A percentile compares a stretch with the other conserved stretches of the same genome.
phyloP scores from a whole-genome alignment of 2,888 invertebrate genomes.

The Pediacus dermestoides region DNA sequence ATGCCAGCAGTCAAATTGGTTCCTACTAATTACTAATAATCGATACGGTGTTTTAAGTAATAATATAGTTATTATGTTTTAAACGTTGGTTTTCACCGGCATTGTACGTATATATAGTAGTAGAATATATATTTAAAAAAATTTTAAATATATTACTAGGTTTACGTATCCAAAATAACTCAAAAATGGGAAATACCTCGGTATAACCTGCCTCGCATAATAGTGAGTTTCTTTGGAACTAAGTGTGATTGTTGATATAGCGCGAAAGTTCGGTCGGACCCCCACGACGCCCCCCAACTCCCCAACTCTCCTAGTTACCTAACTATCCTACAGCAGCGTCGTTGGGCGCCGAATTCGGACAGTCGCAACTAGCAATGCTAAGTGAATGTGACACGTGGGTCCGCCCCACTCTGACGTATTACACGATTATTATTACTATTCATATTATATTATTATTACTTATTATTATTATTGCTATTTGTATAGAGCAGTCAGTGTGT shows the following conservation, averaged over 20 bases:
- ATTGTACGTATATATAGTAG: slow-evolving; percentile 53
- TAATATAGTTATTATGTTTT: slow-evolving; percentile 52
- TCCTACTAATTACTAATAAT: slow-evolving; percentile 53
- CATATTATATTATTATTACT: slow-evolving; percentile 48
- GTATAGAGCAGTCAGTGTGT: slow-evolving; percentile 48
- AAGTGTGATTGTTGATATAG: slow-evolving; percentile 67
- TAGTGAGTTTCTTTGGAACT: slow-evolving; percentile 75
- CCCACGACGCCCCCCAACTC: slow-evolving; percentile 22
- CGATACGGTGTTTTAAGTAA: slow-evolving; percentile 52
- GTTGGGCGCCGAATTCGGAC: slow-evolving; percentile 12
- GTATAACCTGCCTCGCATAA: slow-evolving; percentile 67
- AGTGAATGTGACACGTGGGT: slow-evolving; percentile 50
- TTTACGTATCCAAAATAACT: slow-evolving; percentile 55
- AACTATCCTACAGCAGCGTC: slow-evolving; percentile 15
- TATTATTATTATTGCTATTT: slow-evolving; percentile 43
- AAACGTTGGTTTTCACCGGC: slow-evolving; percentile 49
- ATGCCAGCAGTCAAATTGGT: slow-evolving; percentile 50
- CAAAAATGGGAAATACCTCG: slow-evolving; percentile 53
- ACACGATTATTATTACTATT: slow-evolving; percentile 55
- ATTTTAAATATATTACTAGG: slow-evolving; percentile 51
- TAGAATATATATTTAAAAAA: slow-evolving; percentile 48
- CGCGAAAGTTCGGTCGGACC: slow-evolving; percentile 28
- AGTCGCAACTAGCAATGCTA: slow-evolving; percentile 46
- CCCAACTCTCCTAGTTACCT: too few relatives aligned
- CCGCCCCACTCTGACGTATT: slow-evolving; percentile 48